phyloP scores from a whole-genome alignment of 2,797 vertebrate species.

The Xiphorhynchus erythropygius region DNA sequence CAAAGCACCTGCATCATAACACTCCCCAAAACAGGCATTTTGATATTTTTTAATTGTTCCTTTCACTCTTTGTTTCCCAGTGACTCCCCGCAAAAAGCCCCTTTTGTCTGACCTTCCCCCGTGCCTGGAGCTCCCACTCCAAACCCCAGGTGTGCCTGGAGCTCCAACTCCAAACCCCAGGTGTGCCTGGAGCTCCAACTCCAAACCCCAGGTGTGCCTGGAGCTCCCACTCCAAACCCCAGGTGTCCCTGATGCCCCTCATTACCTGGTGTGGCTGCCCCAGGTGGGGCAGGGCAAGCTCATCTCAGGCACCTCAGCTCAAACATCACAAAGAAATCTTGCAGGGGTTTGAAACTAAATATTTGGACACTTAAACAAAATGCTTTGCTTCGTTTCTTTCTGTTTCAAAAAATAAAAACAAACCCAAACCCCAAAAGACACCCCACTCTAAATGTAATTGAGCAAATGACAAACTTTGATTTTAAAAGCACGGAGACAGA shows the following conservation, averaged over 20 bases:
- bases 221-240: rapidly evolving
- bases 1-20: rapidly evolving
- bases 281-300: not conserved
- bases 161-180: no score
- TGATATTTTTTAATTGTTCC: not conserved
- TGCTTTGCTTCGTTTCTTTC: not conserved
- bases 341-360: not conserved
- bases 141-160: rapidly evolving
- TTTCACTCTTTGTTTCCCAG: not conserved
- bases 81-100: rapidly evolving
- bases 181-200: no score
- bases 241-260: not conserved
- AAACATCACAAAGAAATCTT: not conserved
- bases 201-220: rapidly evolving
- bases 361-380: not conserved
- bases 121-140: rapidly evolving
- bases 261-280: rapidly evolving
- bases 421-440: rapidly evolving
- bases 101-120: not conserved
- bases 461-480: not conserved
- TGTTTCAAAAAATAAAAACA: not conserved
- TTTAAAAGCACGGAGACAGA: not conserved
- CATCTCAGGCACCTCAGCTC: not conserved
- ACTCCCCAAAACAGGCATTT: not conserved
- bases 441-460: not conserved